Evolutionary conservation across 2,797 vertebrate species (phyloP), one percentile per base, ranked within the genome.

Genomic region (Lepidocolaptes lacrymiger): DNA sequence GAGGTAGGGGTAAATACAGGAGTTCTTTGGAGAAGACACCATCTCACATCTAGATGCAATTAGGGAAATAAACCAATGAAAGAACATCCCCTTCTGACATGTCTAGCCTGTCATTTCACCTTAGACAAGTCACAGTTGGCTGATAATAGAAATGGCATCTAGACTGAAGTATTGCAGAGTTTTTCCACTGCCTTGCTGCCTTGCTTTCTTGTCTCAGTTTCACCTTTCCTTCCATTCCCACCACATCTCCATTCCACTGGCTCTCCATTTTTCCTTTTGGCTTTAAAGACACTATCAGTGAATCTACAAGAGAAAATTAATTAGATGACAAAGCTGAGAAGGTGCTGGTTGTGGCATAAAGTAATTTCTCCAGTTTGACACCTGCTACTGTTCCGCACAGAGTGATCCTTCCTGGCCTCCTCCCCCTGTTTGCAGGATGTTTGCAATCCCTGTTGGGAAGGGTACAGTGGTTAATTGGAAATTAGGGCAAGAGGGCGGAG

Each of bases 381-480:
- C 68, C 78, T 90, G 36, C 81, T 89, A 43, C 32, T 68, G 43
- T 43, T 84, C 80, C 59, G n/a, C 3, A 11, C 63, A 94, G 92
- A 55, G 89, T 73, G 56, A 46, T 61, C 67, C 39, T 71, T 83
- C 54, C 86, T 69, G 34, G 36, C 30, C 32, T 88, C 68, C 88
- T 93, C 54, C n/a, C 41, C 24, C n/a, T 58, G 14, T 85, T 80
- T 54, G 56, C 7, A 39, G 61, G 61, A 24, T 56, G 55, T 11
- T 22, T 91, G 85, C 86, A 85, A 80, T 94, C 82, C 55, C 92
- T 89, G 5, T 71, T 88, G 94, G 80, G 90, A 96, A 96, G 94
- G 63, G n/a, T 54, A 78, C 83, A 88, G 66, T 68, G 89, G 51
- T 73, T 95, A 96, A 95, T 86, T 97, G 96, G 96, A 93, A 97